A percentile compares a stretch with the other conserved stretches of the same genome.
phyloP scores from a whole-genome alignment of 1,140 invertebrate genomes.

The Pseudomyrmex cubaensis region DNA sequence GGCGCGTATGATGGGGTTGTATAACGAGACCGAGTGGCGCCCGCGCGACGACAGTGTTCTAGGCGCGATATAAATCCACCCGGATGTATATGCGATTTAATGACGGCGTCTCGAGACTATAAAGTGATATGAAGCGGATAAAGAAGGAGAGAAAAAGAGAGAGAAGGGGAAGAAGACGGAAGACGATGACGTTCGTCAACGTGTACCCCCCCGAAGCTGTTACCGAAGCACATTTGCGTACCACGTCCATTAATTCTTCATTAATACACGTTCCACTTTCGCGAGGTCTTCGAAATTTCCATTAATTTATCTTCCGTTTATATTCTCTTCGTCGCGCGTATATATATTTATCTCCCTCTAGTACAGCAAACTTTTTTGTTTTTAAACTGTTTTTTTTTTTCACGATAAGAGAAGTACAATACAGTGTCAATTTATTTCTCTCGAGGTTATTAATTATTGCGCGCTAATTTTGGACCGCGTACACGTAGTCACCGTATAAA shows the following conservation, averaged over 20 bases:
- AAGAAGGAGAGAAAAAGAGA: background rate
- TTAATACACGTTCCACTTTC: slow-evolving; percentile 26
- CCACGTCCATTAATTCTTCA: slow-evolving; percentile 45
- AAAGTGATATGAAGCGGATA: slow-evolving; percentile 29
- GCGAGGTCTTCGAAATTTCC: background rate
- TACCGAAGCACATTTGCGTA: slow-evolving; percentile 12
- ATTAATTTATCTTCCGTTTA: slow-evolving; percentile 7
- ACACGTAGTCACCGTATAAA: background rate
- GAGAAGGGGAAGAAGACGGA: no score
- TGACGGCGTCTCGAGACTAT: slow-evolving; percentile 28
- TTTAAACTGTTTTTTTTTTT: background rate
- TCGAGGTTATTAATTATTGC: background rate
- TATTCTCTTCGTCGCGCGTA: no score
- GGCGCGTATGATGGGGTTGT: slow-evolving; percentile 30
- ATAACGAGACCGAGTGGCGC: slow-evolving; percentile 48
- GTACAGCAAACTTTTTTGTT: background rate
- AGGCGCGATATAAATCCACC: slow-evolving; percentile 10
- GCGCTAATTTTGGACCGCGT: background rate
- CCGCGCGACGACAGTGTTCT: slow-evolving; percentile 16
- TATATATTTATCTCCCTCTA: no score
- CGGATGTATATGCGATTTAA: slow-evolving; percentile 49
- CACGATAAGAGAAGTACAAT: background rate
- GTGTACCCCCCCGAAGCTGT: background rate
- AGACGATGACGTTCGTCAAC: slow-evolving; percentile 31
- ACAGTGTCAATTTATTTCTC: background rate